Percentiles rank a stretch among this genome's conserved stretches.
phyloP scores from a whole-genome alignment of 2,888 invertebrate species.

The Erpobdella octoculata region DNA sequence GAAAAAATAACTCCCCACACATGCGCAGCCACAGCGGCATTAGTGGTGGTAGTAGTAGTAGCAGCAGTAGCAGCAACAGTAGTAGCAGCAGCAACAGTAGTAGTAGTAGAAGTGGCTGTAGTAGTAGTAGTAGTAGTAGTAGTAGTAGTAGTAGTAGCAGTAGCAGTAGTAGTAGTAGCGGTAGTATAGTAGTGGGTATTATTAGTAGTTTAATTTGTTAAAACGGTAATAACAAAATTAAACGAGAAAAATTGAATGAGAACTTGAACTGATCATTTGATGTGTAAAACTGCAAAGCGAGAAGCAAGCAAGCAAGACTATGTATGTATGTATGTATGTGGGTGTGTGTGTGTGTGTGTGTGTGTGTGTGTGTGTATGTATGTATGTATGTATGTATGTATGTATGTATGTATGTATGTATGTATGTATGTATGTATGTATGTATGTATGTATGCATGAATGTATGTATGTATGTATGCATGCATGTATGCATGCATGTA shows the following conservation, averaged over 20 bases:
- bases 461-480: background rate
- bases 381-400: background rate
- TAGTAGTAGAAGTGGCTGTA: background rate
- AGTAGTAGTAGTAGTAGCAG: too few species aligned
- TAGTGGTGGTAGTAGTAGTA: slow-evolving; percentile 20
- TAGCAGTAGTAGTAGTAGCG: background rate
- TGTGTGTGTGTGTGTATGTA: too few species aligned
- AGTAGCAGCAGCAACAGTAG: slow-evolving; percentile 22
- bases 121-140: background rate
- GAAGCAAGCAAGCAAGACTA: too few species aligned
- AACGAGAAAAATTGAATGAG: too few species aligned
- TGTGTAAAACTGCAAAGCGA: too few species aligned
- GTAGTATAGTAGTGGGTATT: background rate
- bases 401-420: background rate
- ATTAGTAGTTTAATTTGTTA: too few species aligned
- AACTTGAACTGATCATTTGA: too few species aligned
- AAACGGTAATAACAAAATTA: too few species aligned
- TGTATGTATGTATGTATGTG: too few species aligned
- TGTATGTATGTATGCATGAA: background rate
- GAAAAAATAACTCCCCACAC: background rate
- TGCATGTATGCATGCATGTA: too few species aligned
- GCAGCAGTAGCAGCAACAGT: slow-evolving; percentile 19
- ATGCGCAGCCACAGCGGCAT: background rate
- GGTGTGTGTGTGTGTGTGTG: too few species aligned
- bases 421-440: background rate